These are phyloP conservation scores for Tachysurus fulvidraco DNA, from an alignment of 2,113 vertebrate species.

Conservation along the genomic window DNA sequence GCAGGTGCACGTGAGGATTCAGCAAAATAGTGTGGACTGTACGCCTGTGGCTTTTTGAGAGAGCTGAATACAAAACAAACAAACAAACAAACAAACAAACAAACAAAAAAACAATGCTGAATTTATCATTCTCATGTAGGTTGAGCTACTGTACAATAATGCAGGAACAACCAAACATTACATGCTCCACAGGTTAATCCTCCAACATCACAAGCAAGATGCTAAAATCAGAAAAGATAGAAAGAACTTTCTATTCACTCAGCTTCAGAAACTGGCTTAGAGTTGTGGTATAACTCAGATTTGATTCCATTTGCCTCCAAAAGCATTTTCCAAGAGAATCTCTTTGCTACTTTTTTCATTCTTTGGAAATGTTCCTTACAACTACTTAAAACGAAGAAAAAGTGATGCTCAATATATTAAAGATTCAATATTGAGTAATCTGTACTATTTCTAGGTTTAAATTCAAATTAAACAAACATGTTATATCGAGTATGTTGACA, in stretches of 20 bases:
- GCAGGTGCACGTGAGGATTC: slow-evolving; percentile 94
- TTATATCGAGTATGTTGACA: too few relatives aligned
- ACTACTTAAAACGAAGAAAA: background rate
- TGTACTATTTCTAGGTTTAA: background rate
- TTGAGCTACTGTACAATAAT: background rate
- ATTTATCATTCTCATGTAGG: background rate
- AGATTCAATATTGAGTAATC: background rate
- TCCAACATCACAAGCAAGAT: background rate
- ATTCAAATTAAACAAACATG: too few relatives aligned
- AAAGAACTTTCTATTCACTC: background rate
- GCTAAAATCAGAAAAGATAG: background rate
- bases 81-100: background rate
- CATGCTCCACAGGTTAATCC: background rate
- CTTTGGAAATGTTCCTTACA: background rate
- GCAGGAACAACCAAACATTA: background rate
- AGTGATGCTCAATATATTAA: background rate
- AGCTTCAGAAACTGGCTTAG: background rate
- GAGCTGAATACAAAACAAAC: slow-evolving; percentile 68
- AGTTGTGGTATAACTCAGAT: background rate
- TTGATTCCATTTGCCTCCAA: background rate
- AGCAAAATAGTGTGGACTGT: slow-evolving; percentile 93
- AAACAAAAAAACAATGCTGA: background rate
- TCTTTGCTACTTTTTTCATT: background rate
- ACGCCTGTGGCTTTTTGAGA: slow-evolving; percentile 85
- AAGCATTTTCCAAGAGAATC: background rate